Base-by-base conservation (phyloP, 1,140 invertebrate genomes). In the Philopotamus ludificatus region DNA sequence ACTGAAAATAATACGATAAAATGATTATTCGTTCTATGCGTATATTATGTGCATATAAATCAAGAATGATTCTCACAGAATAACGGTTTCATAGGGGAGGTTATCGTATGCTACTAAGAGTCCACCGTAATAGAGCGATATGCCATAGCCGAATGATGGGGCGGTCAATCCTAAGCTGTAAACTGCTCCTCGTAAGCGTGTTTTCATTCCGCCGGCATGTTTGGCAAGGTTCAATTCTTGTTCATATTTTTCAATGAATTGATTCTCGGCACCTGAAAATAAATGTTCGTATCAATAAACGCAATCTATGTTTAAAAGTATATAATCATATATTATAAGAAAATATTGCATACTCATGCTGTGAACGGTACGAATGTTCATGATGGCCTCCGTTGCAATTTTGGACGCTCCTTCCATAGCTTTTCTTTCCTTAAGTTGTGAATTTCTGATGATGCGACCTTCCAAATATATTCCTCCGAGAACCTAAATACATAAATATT, bases 301-400 rank as follows among this genome's bases (percentile, higher is more conserved):
- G n/a, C n/a, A n/a, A n/a, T n/a, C n/a, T n/a, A n/a, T n/a, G n/a
- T n/a, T n/a, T n/a, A n/a, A n/a, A n/a, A n/a, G n/a, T n/a, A n/a
- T n/a, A n/a, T n/a, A n/a, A n/a, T n/a, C n/a, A n/a, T 7, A 47
- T 7, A 47, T 47, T 47, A 47, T 15, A 20, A 16, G 4, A 7
- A 4, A 8, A 21, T 79, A 74, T 73, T 88, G 86, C 68, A 81
- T 77, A 63, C 88, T 84, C 15, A 94, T 74, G 10, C 87, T 83
- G 42, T 89, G 89, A 2, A 94, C 89, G 0, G 91, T 93, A 70
- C 88, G 77, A 1, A 93, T 85, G 73, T 92, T 92, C 34, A 84
- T 77, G 25, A 93, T 86, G 12, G 87, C 87, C 78, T 94, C 91
- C 0, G 87, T 87, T 16, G 90, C 90, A 70, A 91, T 82, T 63